These are phyloP conservation scores for Vombatus ursinus DNA, from an alignment of 2,113 vertebrate species.

Conservation along the genomic window DNA sequence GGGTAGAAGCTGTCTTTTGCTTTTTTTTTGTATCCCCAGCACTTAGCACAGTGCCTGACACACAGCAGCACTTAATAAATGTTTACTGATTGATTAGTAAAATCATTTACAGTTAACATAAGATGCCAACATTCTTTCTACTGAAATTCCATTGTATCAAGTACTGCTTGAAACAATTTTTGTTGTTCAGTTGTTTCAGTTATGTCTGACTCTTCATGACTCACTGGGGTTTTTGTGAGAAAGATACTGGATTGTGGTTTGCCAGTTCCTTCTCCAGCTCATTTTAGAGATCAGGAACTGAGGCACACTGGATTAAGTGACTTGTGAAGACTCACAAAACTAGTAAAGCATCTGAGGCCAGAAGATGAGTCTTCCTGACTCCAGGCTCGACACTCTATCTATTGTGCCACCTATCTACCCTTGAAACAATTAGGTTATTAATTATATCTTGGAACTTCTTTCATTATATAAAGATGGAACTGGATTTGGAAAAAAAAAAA, in stretches of 20 bases:
- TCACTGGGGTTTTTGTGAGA: background rate
- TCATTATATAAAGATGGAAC: background rate
- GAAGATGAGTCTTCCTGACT: background rate
- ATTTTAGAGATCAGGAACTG: background rate
- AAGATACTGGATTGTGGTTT: background rate
- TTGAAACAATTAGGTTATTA: background rate
- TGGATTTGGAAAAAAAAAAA: background rate
- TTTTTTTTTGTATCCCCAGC: background rate
- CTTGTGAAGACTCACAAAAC: background rate
- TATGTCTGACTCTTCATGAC: background rate
- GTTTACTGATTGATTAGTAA: background rate
- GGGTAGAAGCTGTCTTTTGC: background rate
- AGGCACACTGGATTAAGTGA: background rate
- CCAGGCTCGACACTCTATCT: background rate
- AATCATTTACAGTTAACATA: conserved; percentile 33
- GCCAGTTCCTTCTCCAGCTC: background rate
- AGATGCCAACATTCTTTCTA: background rate
- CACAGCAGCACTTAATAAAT: background rate
- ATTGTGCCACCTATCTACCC: background rate
- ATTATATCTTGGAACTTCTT: background rate
- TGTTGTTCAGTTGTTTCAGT: too few species aligned
- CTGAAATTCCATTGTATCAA: background rate
- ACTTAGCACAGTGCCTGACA: background rate
- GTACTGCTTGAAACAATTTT: background rate
- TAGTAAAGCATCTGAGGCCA: background rate